These are phyloP conservation scores for Palythoa grandiflora DNA, from an alignment of 92 coral and sea anemone genomes.

Conservation along the genomic window DNA sequence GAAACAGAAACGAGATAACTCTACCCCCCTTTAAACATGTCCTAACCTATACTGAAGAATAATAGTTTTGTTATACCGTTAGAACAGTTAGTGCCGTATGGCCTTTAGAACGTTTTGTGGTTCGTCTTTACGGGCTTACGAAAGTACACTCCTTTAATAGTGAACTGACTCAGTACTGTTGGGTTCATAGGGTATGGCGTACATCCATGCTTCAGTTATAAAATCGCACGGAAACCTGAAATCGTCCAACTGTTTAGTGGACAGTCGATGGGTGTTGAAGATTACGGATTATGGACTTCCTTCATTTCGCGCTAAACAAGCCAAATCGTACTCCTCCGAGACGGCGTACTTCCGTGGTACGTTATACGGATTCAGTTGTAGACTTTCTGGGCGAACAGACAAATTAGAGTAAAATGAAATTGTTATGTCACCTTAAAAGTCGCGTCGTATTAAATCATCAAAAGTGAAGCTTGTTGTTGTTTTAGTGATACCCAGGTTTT, in stretches of 20 bases:
- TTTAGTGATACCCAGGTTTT: too few species aligned
- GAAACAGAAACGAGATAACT: too few species aligned
- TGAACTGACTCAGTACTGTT: background rate
- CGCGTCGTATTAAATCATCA: too few species aligned
- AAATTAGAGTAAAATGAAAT: background rate
- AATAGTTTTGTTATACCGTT: too few species aligned
- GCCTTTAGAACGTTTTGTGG: background rate
- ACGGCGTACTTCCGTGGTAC: constrained; percentile 81
- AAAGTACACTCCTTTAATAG: background rate
- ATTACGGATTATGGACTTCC: constrained; percentile 95
- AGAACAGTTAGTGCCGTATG: too few species aligned
- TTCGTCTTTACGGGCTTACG: background rate
- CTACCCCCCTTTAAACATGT: too few species aligned
- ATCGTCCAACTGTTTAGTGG: constrained; percentile 93
- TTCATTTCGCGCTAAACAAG: constrained; percentile 90
- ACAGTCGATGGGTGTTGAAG: constrained; percentile 98
- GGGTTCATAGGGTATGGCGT: constrained; percentile 86
- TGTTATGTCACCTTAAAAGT: too few species aligned
- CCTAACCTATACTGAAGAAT: too few species aligned
- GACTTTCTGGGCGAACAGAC: background rate
- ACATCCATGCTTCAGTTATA: constrained; percentile 87
- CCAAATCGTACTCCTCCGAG: constrained; percentile 87
- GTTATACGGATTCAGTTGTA: background rate
- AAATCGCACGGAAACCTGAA: constrained; percentile 97
- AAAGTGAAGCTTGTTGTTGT: too few species aligned